Evolutionary conservation across 1,140 invertebrate genomes (phyloP), one percentile per base, ranked within the genome.

Genomic region (Ooceraea biroi): DNA sequence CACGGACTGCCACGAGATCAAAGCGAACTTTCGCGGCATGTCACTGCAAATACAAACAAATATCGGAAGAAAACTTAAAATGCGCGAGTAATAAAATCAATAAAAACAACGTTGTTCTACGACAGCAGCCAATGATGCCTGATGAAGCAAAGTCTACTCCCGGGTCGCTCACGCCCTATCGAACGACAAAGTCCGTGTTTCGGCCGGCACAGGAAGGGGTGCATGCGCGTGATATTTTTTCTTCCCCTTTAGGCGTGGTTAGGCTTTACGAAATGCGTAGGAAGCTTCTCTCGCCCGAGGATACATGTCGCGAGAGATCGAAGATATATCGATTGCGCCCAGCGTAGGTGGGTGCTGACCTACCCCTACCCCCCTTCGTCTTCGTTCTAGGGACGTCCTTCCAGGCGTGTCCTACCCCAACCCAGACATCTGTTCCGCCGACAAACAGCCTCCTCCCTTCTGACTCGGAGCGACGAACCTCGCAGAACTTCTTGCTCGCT

Each of bases 321-420:
- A 82, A 80, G 82, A 52, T 2, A 60, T 91, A 92, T 92, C 91
- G 91, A 92, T 92, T 90, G 44, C 46, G 14, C 17, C 25, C 52
- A 71, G 92, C 88, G 91, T 92, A 90, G 90, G 89, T 92, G 90
- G 91, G 77, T 91, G 93, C 93, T 94, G 93, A 94, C 93, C 92
- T 94, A 94, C 89, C 86, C 91, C 91, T 92, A 92, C 90, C 90
- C 65, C 84, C 55, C 46, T 83, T 58, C 65, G 90, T 87, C 86
- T 83, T 89, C 85, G 91, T 90, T 91, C 90, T 92, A 85, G 87
- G 84, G 36, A 86, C 89, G 88, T 92, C 91, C 92, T 92, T 93
- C 69, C 88, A 71, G 86, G 84, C 85, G 73, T 89, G 91, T 91
- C 91, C 92, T 93, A 93, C 89, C 92, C 92, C 91, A 93, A 93